Percentiles rank a stretch among this genome's conserved stretches.
phyloP scores from a whole-genome alignment of 2,797 vertebrate genomes.

The Austrolebias charrua region DNA sequence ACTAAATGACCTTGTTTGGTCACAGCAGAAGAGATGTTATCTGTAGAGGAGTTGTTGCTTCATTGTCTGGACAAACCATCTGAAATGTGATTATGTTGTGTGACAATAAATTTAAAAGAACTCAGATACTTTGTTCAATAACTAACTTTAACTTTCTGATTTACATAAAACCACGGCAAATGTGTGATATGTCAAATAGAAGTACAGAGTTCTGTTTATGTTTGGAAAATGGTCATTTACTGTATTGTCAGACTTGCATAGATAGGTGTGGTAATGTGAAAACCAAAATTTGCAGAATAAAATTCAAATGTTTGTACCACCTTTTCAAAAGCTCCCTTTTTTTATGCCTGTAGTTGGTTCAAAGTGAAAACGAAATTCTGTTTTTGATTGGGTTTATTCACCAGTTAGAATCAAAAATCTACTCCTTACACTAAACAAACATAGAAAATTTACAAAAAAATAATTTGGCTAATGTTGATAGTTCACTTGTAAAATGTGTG shows the following conservation, averaged over 20 bases:
- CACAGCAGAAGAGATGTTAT: constrained; percentile 64
- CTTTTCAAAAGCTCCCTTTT: too few relatives aligned
- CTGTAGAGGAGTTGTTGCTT: constrained; percentile 40
- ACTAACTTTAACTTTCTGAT: constrained; percentile 16
- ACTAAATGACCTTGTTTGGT: constrained; percentile 37
- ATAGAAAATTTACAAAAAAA: too few relatives aligned
- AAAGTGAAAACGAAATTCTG: too few relatives aligned
- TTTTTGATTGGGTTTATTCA: too few relatives aligned
- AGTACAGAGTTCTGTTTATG: background rate
- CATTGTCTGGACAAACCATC: constrained; percentile 47
- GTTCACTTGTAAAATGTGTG: too few relatives aligned
- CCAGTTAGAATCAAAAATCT: too few relatives aligned
- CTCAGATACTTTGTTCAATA: constrained; percentile 34
- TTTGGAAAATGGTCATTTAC: background rate
- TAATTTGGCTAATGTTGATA: too few relatives aligned
- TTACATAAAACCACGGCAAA: constrained; percentile 8
- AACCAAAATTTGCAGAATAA: background rate
- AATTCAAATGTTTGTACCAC: too few relatives aligned
- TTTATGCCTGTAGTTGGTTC: too few relatives aligned
- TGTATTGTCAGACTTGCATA: background rate
- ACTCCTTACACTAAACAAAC: too few relatives aligned
- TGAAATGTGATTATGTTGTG: constrained; percentile 54
- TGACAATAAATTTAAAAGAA: constrained; percentile 42
- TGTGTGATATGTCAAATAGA: background rate
- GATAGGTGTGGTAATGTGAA: background rate